phyloP scores from a whole-genome alignment of 2,888 invertebrate species.

The Macrostomum cliftonense region DNA sequence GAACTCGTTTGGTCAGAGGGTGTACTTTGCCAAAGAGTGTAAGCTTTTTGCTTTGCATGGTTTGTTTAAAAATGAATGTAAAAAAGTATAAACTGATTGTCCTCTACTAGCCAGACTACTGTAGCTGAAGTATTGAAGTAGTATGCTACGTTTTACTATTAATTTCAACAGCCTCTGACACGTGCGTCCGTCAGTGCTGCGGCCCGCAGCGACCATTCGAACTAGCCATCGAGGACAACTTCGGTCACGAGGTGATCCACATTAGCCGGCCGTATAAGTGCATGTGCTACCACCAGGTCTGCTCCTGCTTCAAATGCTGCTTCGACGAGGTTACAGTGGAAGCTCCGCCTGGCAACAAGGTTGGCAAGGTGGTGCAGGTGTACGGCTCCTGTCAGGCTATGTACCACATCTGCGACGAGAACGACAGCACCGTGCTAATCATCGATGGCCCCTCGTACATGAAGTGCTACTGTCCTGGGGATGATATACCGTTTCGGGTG shows the following conservation, averaged over 20 bases:
- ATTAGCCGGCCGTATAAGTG: constrained; percentile 62
- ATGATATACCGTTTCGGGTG: constrained; percentile 1
- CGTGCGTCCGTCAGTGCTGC: constrained; percentile 63
- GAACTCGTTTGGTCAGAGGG: no score
- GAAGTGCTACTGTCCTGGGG: constrained; percentile 11
- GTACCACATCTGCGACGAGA: constrained; percentile 54
- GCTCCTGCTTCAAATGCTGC: constrained; percentile 12
- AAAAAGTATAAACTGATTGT: no score
- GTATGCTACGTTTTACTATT: no score
- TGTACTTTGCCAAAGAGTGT: no score
- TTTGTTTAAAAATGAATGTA: no score
- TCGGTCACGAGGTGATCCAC: constrained; percentile 64
- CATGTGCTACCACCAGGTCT: constrained; percentile 68
- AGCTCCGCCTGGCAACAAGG: constrained; percentile 11
- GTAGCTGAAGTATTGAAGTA: no score
- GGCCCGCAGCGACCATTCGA: constrained; percentile 65
- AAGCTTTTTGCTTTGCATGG: no score
- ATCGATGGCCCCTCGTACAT: constrained; percentile 52
- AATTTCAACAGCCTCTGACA: constrained; percentile 49
- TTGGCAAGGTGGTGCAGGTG: constrained; percentile 13
- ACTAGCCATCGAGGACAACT: constrained; percentile 65
- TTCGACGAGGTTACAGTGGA: constrained; percentile 12
- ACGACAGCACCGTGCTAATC: constrained; percentile 53
- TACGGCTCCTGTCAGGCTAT: constrained; percentile 40
- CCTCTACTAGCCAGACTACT: no score